Evolutionary conservation across 2,113 vertebrate species (phyloP).

Genomic region (Misgurnus anguillicaudatus): DNA sequence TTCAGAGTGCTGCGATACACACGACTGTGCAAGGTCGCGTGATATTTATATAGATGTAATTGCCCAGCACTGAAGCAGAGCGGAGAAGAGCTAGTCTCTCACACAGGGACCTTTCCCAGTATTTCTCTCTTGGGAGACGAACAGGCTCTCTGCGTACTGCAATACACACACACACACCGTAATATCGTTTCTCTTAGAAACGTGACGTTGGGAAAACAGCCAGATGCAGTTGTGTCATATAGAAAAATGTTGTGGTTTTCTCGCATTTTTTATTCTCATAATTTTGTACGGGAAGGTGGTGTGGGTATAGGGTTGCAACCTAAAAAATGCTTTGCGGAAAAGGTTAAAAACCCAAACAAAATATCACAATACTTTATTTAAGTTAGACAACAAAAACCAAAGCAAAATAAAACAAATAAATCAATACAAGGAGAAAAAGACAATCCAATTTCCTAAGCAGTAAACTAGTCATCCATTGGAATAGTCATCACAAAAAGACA

Average conservation of each 20-base stretch:
- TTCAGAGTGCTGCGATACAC: slow-evolving; percentile 32
- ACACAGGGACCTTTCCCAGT: slow-evolving; percentile 25
- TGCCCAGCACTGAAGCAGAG: slow-evolving; percentile 47
- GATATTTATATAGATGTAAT: slow-evolving; percentile 60
- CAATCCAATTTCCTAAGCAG: slow-evolving; percentile 22
- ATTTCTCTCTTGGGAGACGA: neutral
- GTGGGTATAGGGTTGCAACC: too few species aligned
- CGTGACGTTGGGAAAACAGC: too few species aligned
- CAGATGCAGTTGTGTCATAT: too few species aligned
- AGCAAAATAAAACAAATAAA: neutral
- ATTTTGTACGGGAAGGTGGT: too few species aligned
- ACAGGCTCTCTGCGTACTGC: neutral
- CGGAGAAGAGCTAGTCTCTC: slow-evolving; percentile 25
- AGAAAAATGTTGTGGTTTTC: too few species aligned
- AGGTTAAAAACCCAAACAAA: too few species aligned
- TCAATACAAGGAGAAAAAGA: neutral
- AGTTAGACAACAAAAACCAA: neutral
- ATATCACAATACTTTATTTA: too few species aligned
- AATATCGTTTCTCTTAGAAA: too few species aligned
- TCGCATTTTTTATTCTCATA: too few species aligned
- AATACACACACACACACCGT: too few species aligned
- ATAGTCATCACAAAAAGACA: slow-evolving; percentile 7
- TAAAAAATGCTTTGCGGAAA: too few species aligned
- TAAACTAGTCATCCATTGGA: slow-evolving; percentile 6
- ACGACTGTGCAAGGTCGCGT: slow-evolving; percentile 21